Base-by-base conservation (phyloP, 2,797 vertebrate species). In the Cirrhinus mrigala region DNA sequence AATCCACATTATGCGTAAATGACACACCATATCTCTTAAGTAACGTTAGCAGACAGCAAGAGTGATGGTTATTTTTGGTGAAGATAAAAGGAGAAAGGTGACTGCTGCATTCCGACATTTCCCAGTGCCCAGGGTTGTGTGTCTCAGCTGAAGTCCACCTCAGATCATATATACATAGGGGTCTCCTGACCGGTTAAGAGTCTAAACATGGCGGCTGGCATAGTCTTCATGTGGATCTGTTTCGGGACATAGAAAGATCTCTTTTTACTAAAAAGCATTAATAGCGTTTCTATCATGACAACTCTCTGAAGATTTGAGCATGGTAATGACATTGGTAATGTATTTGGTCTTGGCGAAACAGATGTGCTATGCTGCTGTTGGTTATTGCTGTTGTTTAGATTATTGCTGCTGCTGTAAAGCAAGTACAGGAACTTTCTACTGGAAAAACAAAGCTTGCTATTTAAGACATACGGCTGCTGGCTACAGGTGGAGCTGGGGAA, bases 151-250 rank as follows among this genome's bases (percentile, higher is more conserved):
- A 78, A 78, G 76, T 84, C 37, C 74, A 48, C 33, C 64, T 84
- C 66, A 18, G 22, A 71, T 92, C 94, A 99, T 96, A 99, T 98
- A 95, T 99, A 99, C 86, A 99, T 94, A 0, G 98, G 98, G 0
- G 98, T 99, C 95, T 99, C 98, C 91, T 99, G 98, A 81, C 98
- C 98, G 0, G 98, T 99, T 62, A 99, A 97, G 58, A 99, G 97
- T 94, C 98, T 95, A 95, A 99, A 99, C 98, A 99, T 99, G 90
- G 98, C 98, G 0, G 98, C 98, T 16, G 98, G 98, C 98, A 99
- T 99, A 0, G 98, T 99, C 95, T 99, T 99, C 98, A 99, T 99
- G 93, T 99, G 98, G 80, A 99, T 99, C 98, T 99, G 94, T 87
- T 54, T 66, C 46, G 29, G 80, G 5, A 64, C 24, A 76, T 1